These are phyloP conservation scores for Drosophila repleta DNA, from an alignment of 1,140 invertebrate species.

Conservation along the genomic window DNA sequence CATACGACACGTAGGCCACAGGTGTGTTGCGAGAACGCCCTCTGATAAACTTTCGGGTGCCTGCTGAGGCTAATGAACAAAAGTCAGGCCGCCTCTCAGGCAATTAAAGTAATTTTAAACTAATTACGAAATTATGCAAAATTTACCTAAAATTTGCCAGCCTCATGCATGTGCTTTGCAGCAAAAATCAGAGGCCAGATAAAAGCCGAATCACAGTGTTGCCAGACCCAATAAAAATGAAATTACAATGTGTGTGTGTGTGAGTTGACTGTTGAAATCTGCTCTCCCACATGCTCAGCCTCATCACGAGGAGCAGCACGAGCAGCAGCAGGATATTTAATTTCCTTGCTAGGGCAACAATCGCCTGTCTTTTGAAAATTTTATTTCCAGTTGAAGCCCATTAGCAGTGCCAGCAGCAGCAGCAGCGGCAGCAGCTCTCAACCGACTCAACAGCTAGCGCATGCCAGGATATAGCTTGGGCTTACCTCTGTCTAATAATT, in stretches of 20 bases:
- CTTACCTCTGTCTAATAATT: slow-evolving; percentile 44
- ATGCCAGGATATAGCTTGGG: slow-evolving; percentile 8
- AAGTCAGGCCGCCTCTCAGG: slow-evolving; percentile 14
- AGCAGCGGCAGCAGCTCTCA: slow-evolving; percentile 18
- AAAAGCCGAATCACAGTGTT: slow-evolving; percentile 21
- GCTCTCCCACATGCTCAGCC: neutral
- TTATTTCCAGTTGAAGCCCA: slow-evolving; percentile 43
- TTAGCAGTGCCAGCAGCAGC: slow-evolving; percentile 24
- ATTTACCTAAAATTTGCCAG: slow-evolving; percentile 20
- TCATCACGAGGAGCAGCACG: slow-evolving; percentile 32
- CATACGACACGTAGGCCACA: slow-evolving; percentile 43
- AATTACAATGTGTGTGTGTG: slow-evolving; percentile 24
- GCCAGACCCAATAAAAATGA: slow-evolving; percentile 31
- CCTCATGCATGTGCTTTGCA: slow-evolving; percentile 24
- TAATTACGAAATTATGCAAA: slow-evolving; percentile 76
- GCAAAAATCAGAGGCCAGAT: slow-evolving; percentile 38
- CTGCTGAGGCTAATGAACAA: slow-evolving; percentile 34
- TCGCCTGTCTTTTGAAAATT: slow-evolving; percentile 41
- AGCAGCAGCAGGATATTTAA: slow-evolving; percentile 65
- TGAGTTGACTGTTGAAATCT: slow-evolving; percentile 9
- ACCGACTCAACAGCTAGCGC: neutral
- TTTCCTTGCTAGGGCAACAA: slow-evolving; percentile 49
- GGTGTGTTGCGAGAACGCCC: slow-evolving; percentile 36
- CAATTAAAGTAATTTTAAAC: slow-evolving; percentile 68
- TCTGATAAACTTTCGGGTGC: slow-evolving; percentile 49